Conservation (phyloP, 2,888 invertebrate species). For the Melanophora roralis region DNA sequence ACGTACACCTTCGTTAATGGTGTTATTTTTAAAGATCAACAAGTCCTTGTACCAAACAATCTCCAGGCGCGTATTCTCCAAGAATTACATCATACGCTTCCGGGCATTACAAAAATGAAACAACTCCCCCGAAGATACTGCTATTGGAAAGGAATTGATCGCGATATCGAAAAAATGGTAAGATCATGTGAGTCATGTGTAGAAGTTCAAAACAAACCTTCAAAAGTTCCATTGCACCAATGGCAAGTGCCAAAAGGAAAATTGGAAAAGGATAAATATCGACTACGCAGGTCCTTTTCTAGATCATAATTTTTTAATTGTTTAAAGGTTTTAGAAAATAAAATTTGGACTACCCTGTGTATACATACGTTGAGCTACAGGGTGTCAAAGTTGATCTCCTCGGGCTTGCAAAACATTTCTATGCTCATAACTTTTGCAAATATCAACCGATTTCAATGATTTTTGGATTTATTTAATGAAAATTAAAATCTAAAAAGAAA, state of each 20-base stretch:
- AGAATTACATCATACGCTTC: constrained; percentile 64
- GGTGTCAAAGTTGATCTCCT: no score
- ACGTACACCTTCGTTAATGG: constrained; percentile 35
- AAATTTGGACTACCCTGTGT: no score
- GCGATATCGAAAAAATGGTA: constrained; percentile 64
- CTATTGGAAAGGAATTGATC: constrained; percentile 67
- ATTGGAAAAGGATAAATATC: neutral
- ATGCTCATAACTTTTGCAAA: no score
- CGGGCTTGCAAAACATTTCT: no score
- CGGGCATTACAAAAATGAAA: constrained; percentile 69
- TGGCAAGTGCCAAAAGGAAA: constrained; percentile 23
- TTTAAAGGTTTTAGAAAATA: neutral
- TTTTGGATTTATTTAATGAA: no score
- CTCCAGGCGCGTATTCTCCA: constrained; percentile 52
- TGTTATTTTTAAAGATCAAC: constrained; percentile 59
- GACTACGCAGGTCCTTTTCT: neutral
- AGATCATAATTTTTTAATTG: constrained; percentile 7
- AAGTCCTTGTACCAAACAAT: constrained; percentile 54
- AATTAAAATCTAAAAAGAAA: no score
- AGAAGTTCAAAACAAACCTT: constrained; percentile 8
- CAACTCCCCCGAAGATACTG: constrained; percentile 66
- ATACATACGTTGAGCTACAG: no score
- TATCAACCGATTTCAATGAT: no score
- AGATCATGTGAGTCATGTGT: constrained; percentile 43
- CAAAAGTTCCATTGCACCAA: constrained; percentile 4